Percentiles rank a stretch among this genome's conserved stretches.
These are phyloP conservation scores for Eupithecia insigniata DNA, from an alignment of 2,888 invertebrate genomes.

Conservation along the genomic window DNA sequence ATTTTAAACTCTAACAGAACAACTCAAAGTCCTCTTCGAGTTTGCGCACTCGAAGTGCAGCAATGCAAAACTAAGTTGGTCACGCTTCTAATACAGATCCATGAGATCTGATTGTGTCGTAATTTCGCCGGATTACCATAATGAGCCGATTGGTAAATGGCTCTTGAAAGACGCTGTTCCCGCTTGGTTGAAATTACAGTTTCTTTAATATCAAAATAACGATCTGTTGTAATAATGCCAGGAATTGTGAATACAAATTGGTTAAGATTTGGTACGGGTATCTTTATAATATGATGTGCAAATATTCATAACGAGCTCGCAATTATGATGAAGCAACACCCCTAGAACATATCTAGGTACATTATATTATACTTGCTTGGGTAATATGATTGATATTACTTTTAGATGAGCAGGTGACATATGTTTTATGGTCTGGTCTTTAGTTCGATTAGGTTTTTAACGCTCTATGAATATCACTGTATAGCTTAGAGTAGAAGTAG, in stretches of 20 bases:
- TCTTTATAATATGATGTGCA: neutral
- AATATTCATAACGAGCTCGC: neutral
- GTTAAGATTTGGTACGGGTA: neutral
- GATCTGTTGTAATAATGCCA: slow-evolving; percentile 5
- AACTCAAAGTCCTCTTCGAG: slow-evolving; percentile 28
- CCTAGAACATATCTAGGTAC: neutral
- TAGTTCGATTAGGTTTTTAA: neutral
- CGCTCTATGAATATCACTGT: neutral
- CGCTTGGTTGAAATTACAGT: slow-evolving; percentile 40
- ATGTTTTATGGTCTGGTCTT: neutral
- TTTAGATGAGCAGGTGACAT: neutral
- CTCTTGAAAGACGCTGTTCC: slow-evolving; percentile 41
- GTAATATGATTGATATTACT: neutral
- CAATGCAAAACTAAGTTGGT: slow-evolving; percentile 47
- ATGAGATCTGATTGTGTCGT: slow-evolving; percentile 37
- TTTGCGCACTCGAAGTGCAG: slow-evolving; percentile 34
- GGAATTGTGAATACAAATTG: slow-evolving; percentile 16
- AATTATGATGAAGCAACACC: neutral
- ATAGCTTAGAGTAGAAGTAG: neutral
- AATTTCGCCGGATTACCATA: slow-evolving; percentile 40
- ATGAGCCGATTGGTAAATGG: slow-evolving; percentile 47
- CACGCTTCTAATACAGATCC: slow-evolving; percentile 39
- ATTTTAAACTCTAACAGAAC: slow-evolving; percentile 43
- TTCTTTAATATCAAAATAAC: slow-evolving; percentile 21
- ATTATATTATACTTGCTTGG: neutral